Percentiles rank a stretch among this genome's conserved stretches.
Evolutionary conservation across 2,888 invertebrate genomes (phyloP).

Genomic region (Xylocampa areola): DNA sequence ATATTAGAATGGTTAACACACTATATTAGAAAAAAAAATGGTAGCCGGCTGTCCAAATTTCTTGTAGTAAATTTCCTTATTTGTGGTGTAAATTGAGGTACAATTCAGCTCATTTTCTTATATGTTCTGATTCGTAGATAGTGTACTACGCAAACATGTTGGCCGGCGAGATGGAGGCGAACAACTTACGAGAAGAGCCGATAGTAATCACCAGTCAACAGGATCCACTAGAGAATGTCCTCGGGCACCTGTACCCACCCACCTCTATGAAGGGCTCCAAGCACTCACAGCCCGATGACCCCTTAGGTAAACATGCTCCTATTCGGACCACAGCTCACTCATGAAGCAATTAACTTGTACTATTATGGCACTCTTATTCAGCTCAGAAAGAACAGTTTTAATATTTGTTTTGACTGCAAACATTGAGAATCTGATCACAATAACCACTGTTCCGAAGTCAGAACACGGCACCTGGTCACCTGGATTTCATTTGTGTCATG

Average conservation of each 20-base stretch:
- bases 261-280: slow-evolving; percentile 80
- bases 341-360: too few species aligned
- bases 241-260: slow-evolving; percentile 80
- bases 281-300: slow-evolving; percentile 87
- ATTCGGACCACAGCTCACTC: neutral
- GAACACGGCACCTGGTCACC: too few species aligned
- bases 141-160: slow-evolving; percentile 96
- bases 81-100: too few species aligned
- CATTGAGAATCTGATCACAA: too few species aligned
- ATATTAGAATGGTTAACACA: too few species aligned
- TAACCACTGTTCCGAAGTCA: neutral
- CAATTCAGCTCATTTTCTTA: neutral
- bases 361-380: too few species aligned
- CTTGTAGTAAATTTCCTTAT: too few species aligned
- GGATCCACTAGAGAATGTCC: slow-evolving; percentile 86
- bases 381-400: too few species aligned
- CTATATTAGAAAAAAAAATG: too few species aligned
- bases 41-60: too few species aligned
- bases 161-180: slow-evolving; percentile 94
- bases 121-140: slow-evolving; percentile 86
- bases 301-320: slow-evolving; percentile 82
- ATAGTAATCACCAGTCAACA: slow-evolving; percentile 80
- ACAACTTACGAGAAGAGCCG: slow-evolving; percentile 90
- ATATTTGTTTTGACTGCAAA: too few species aligned
- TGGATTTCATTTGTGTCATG: too few species aligned